phyloP scores from a whole-genome alignment of 1,140 invertebrate species.

The Eupristina koningsbergeri region DNA sequence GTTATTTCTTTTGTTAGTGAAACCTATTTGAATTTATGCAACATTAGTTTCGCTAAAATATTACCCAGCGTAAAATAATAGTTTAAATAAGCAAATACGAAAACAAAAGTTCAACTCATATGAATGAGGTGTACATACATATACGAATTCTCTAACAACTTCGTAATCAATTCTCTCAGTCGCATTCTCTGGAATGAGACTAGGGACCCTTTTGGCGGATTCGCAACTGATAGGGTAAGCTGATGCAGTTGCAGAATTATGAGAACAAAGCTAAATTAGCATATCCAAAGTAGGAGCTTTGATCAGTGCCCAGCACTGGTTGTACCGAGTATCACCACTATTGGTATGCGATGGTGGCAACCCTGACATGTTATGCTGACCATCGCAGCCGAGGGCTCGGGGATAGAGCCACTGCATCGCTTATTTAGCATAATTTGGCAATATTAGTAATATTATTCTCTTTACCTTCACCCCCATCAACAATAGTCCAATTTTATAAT shows the following conservation, averaged over 20 bases:
- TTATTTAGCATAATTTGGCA: constrained; percentile 68
- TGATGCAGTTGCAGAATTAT: constrained; percentile 19
- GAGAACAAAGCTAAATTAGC: constrained; percentile 60
- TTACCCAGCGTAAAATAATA: too few species aligned
- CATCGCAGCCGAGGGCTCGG: constrained; percentile 41
- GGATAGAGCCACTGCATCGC: constrained; percentile 33
- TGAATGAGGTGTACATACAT: too few species aligned
- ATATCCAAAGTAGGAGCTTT: constrained; percentile 65
- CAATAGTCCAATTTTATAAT: not conserved
- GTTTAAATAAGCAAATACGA: too few species aligned
- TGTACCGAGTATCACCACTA: constrained; percentile 23
- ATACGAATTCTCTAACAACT: not conserved
- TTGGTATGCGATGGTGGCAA: constrained; percentile 67
- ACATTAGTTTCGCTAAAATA: too few species aligned
- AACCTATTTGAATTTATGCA: too few species aligned
- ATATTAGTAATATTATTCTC: constrained; percentile 63
- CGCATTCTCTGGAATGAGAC: not conserved
- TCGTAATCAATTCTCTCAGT: not conserved
- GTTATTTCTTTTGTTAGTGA: too few species aligned
- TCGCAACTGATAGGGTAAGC: constrained; percentile 4
- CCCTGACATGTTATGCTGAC: too few species aligned
- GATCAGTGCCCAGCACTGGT: constrained; percentile 53
- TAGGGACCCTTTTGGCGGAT: constrained; percentile 39
- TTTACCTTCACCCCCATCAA: not conserved
- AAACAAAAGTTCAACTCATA: too few species aligned